Conservation (phyloP, 2,888 invertebrate genomes). For the Drosophila atripex region DNA sequence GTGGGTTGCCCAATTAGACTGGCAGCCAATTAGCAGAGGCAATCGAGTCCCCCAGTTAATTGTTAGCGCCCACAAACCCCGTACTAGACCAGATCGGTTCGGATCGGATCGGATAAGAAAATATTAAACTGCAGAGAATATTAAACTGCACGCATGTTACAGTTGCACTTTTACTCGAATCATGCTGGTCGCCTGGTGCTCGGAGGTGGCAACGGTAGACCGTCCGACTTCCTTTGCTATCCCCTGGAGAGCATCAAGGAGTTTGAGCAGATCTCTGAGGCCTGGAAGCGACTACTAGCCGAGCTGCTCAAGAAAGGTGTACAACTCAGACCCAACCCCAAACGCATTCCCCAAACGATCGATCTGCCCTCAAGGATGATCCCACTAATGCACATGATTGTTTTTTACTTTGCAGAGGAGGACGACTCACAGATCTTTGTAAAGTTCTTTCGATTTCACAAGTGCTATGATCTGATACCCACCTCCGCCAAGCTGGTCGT, state of each 20-base stretch:
- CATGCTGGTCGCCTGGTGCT: constrained; percentile 88
- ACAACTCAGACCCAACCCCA: background rate
- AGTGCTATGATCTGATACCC: constrained; percentile 99
- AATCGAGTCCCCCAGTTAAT: constrained; percentile 44
- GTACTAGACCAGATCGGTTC: constrained; percentile 15
- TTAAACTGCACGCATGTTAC: constrained; percentile 87
- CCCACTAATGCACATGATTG: background rate
- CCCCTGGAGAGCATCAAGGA: constrained; percentile 94
- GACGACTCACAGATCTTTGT: constrained; percentile 99
- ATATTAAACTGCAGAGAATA: constrained; percentile 9
- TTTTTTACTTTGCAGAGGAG: constrained; percentile 88
- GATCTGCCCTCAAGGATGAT: background rate
- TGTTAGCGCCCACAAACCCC: constrained; percentile 41
- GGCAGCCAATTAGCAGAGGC: constrained; percentile 37
- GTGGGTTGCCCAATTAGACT: constrained; percentile 46
- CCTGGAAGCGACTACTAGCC: constrained; percentile 90
- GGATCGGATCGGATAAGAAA: constrained; percentile 32
- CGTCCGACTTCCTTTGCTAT: constrained; percentile 85
- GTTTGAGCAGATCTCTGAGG: constrained; percentile 91
- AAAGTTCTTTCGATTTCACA: constrained; percentile 99
- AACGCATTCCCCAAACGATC: background rate
- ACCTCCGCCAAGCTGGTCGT: constrained; percentile 99
- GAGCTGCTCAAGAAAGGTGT: constrained; percentile 88
- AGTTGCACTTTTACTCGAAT: constrained; percentile 93
- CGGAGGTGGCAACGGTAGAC: constrained; percentile 84